Evolutionary conservation across 2,797 vertebrate genomes (phyloP), one percentile per base, ranked within the genome.

Genomic region (Trachops cirrhosus): DNA sequence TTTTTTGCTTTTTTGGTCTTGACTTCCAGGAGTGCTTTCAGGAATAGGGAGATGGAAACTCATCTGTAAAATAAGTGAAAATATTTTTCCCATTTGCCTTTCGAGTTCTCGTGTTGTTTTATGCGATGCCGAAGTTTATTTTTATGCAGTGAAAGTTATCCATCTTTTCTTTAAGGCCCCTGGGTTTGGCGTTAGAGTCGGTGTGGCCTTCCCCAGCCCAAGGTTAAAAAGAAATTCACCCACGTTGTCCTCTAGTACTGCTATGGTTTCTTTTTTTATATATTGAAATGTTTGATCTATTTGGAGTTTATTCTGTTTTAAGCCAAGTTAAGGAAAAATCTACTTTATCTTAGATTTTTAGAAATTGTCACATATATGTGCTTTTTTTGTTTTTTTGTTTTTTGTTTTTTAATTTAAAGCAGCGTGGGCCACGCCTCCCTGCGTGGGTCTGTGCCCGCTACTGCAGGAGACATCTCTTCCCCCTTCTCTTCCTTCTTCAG

Each of bases 401-500:
- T 32, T 62, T 64, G 79, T 64, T 64, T 64, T 64, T n/a, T 50
- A 87, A 4, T 44, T 39, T 83, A 18, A 86, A 91, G 68, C 39
- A 50, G 21, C 50, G 44, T 75, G 54, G 16, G 1, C 59, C 71
- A 62, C 39, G 12, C 5, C 44, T 80, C 54, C 59, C 59, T 62
- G 19, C 22, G 41, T 29, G 34, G 5, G 26, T 22, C 39, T 82
- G 2, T 24, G 41, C 48, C 37, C 5, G 3, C 87, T 64, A 6
- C 10, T 19, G 50, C 14, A 18, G 18, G 52, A 57, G 54, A 50
- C 32, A 34, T 2, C 32, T 70, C 41, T n/a, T 68, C 44, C 73
- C 6, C 21, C 8, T 75, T 78, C 34, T 57, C 77, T 86, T 87
- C 48, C 94, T 86, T 92, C 62, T 24, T 82, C 94, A 98, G 98